Base-by-base conservation (phyloP, 2,888 invertebrate species). In the Cerastis leucographa region DNA sequence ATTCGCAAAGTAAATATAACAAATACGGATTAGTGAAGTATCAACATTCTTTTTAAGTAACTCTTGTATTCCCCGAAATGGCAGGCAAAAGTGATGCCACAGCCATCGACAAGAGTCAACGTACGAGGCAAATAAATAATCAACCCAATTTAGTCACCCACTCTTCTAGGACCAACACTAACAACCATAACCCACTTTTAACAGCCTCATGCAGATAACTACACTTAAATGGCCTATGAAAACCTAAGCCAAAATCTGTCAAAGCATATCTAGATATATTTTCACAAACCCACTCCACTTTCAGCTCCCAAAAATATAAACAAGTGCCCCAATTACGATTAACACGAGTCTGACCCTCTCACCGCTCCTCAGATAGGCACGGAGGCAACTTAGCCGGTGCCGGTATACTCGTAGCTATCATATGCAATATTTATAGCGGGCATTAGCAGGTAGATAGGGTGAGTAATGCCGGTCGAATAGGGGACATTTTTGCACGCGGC, bases 391-490 rank as follows among this genome's bases (percentile, higher is more conserved):
- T 71, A 66, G 74, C 71, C 44, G 54, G 54, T 8, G 9, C 59
- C 29, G 61, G 61, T 61, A 19, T 9, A 35, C 61, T 61, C 22
- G 54, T 49, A 90, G 92, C 91, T 94, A 95, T 94, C 94, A 94
- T 94, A 92, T 93, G 91, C 91, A 90, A 93, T 95, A 95, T 94
- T 94, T 95, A 95, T 94, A 92, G 92, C 88, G 87, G 83, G 90
- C 91, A 92, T 92, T 93, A 93, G 90, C 91, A 95, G 95, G 94
- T 94, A 95, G 94, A 94, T 94, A 94, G 90, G 87, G 92, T 93
- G 94, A 94, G 84, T 94, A 92, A 95, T 94, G 93, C 89, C 93
- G 95, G 95, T 92, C 89, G 88, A 85, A 75, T 74, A 61, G 88
- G 90, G 91, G 92, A 93, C 93, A 95, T 94, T 95, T 95, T 94